A percentile compares a stretch with the other conserved stretches of the same genome.
Evolutionary conservation across 2,888 invertebrate species (phyloP).

Genomic region (Lasioglossum vierecki): DNA sequence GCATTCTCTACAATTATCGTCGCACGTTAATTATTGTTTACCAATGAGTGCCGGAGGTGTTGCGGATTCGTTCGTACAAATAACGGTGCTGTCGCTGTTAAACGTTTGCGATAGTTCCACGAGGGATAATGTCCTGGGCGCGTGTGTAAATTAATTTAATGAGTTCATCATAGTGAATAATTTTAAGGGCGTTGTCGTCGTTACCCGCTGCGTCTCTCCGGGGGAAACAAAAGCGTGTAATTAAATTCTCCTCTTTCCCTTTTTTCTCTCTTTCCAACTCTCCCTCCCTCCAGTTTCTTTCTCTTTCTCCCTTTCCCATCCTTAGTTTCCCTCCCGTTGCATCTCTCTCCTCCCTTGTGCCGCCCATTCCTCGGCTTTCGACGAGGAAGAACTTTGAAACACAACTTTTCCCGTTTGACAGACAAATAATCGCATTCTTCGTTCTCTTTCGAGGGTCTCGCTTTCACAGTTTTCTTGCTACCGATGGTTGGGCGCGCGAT

Average conservation of each 20-base stretch:
- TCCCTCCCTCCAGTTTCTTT: neutral
- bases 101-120: neutral
- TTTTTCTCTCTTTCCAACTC: too few species aligned
- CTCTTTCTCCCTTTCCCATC: neutral
- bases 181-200: slow-evolving; percentile 47
- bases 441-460: slow-evolving; percentile 1
- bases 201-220: neutral
- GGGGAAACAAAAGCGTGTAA: slow-evolving; percentile 41
- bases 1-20: neutral
- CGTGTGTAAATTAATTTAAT: slow-evolving; percentile 48
- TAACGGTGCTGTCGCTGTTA: neutral
- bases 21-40: neutral
- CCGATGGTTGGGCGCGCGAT: slow-evolving; percentile 19
- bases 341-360: too few species aligned
- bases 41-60: neutral
- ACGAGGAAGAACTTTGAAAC: slow-evolving; percentile 29
- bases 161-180: slow-evolving; percentile 42
- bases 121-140: neutral
- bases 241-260: slow-evolving; percentile 35
- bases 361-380: slow-evolving; percentile 2
- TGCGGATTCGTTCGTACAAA: neutral
- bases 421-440: slow-evolving; percentile 50
- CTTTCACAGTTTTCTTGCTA: slow-evolving; percentile 5
- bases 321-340: neutral
- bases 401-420: slow-evolving; percentile 46